Evolutionary conservation across 2,888 invertebrate genomes (phyloP).

Genomic region (Shargacucullia verbasci): DNA sequence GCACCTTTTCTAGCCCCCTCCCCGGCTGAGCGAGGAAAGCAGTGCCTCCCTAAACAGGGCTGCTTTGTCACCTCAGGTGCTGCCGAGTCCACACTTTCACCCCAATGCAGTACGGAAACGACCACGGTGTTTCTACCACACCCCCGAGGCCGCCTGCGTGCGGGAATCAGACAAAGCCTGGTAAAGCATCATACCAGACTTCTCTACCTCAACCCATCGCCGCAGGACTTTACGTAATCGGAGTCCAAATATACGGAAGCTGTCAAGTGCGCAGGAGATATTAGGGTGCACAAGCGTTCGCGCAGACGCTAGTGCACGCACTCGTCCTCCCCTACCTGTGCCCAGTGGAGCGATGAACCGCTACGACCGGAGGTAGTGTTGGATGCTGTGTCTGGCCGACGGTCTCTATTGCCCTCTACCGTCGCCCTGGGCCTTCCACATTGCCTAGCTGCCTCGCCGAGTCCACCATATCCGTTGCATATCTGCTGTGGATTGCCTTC

Average conservation of each 20-base stretch:
- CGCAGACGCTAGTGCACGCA: not conserved
- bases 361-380: conserved; percentile 2
- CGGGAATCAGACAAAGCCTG: conserved; percentile 17
- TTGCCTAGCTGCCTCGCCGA: not conserved
- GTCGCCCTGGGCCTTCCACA: not conserved
- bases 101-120: conserved; percentile 37
- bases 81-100: conserved; percentile 39
- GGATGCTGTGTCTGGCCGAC: conserved; percentile 3
- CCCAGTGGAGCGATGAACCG: not conserved
- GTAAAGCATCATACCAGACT: no score
- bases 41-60: conserved; percentile 16
- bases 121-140: conserved; percentile 25
- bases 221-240: not conserved
- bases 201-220: no score
- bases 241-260: conserved; percentile 7
- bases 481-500: no score
- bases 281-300: conserved; percentile 9
- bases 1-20: no score
- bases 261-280: no score
- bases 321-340: no score
- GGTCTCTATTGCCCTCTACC: not conserved
- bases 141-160: conserved; percentile 31
- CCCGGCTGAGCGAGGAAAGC: conserved; percentile 8
- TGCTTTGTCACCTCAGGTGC: conserved; percentile 41
- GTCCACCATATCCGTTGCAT: not conserved